phyloP scores from a whole-genome alignment of 2,113 vertebrate genomes.

The Casuarius casuarius region DNA sequence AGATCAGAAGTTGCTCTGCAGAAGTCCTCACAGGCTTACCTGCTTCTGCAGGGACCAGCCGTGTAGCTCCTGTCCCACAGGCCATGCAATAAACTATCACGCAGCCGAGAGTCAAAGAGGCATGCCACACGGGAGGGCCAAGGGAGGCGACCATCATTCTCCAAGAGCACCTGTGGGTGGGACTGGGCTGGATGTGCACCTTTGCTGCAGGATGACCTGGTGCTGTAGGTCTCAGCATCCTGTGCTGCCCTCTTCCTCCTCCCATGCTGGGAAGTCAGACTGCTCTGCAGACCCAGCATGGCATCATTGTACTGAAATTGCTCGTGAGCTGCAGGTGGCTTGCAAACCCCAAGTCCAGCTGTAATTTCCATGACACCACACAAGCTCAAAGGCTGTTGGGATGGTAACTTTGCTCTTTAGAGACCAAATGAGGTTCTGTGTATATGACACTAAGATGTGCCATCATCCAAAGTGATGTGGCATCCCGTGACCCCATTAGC shows the following conservation, averaged over 20 bases:
- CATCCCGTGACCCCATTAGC: not conserved
- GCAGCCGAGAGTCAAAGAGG: fast-evolving
- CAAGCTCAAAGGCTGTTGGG: not conserved
- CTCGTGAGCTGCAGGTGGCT: not conserved
- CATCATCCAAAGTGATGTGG: not conserved
- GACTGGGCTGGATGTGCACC: not conserved
- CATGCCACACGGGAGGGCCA: not conserved
- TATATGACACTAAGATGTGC: fast-evolving
- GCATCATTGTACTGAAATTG: not conserved
- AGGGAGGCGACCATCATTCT: not conserved
- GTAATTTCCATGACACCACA: not conserved
- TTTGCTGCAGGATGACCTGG: not conserved
- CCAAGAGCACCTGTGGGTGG: not conserved
- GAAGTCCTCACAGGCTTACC: not conserved
- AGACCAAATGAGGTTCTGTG: not conserved
- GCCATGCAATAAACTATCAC: fast-evolving
- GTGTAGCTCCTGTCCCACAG: not conserved
- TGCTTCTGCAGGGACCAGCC: not conserved
- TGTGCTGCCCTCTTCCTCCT: fast-evolving
- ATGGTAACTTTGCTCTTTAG: not conserved
- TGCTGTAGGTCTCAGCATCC: fast-evolving
- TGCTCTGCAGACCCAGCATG: not conserved
- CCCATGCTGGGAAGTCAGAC: fast-evolving
- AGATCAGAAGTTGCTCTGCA: not conserved
- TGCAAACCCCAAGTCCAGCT: not conserved